Base-by-base conservation (phyloP, 2,113 vertebrate genomes). In the Phylloscopus trochilus region DNA sequence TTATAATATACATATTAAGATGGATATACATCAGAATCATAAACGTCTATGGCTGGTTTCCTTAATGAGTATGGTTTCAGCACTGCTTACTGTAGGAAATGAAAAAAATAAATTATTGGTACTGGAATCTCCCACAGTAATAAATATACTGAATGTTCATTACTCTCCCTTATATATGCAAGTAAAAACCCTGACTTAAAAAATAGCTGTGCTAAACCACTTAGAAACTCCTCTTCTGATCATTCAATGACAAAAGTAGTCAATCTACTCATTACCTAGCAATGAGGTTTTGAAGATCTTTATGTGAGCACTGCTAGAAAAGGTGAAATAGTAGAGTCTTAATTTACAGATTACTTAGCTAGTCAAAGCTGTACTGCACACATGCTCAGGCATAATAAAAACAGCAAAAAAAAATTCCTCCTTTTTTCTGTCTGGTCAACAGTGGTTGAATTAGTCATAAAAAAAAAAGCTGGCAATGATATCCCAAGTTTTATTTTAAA, bases 381-480 rank as follows among this genome's bases (percentile, higher is more conserved):
- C 51, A 58, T n/a, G 51, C 87, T 73, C 67, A 46, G 27, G 44
- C 27, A 75, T 46, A 83, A 89, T 17, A 86, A 94, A 88, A 85
- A 46, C 64, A 63, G 14, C 0, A 7, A 39, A 75, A 78, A 59
- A 51, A 26, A 20, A 11, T 41, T 56, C 44, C 23, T 44, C 35
- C 15, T 92, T 80, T 81, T 37, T 69, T 88, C 60, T 80, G 60
- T 83, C 83, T 84, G 80, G 55, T 56, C 81, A 93, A 92, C 43
- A 83, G 69, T 88, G 56, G 81, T 66, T 93, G 72, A 97, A 96
- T 93, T 90, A 96, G 59, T 97, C 84, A 92, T 74, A 88, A 89
- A 94, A 93, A 89, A 94, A 93, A 96, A 82, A 94, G 74, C 73
- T 56, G 69, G 58, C 35, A 94, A 94, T 88, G 51, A 95, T 96